Evolutionary conservation across 2,797 vertebrate genomes (phyloP).

Genomic region (Centropyge bicolor): DNA sequence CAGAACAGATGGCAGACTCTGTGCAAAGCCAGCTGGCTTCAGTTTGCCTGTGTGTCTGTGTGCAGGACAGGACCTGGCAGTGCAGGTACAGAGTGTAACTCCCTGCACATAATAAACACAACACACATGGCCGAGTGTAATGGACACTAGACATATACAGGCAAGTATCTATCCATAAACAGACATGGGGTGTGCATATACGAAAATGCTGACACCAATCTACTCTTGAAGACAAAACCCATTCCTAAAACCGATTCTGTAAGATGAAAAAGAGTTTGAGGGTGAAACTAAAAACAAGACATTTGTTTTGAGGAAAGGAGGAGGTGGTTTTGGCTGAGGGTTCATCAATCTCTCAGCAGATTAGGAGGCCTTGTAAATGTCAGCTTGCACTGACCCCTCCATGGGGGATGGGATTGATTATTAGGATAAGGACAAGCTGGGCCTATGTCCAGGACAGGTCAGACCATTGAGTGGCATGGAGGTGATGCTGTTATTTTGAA

Average conservation of each 20-base stretch:
- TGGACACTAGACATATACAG: constrained; percentile 57
- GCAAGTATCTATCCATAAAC: constrained; percentile 49
- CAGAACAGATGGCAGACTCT: constrained; percentile 82
- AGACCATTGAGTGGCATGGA: constrained; percentile 26
- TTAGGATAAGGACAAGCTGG: constrained; percentile 56
- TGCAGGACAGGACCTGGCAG: constrained; percentile 76
- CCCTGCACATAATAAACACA: constrained; percentile 74
- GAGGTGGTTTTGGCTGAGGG: constrained; percentile 46
- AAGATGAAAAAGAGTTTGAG: constrained; percentile 13
- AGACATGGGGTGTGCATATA: constrained; percentile 32
- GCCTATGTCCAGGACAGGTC: constrained; percentile 43
- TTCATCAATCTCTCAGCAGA: constrained; percentile 78
- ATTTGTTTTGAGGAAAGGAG: constrained; percentile 39
- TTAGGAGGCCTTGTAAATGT: constrained; percentile 80
- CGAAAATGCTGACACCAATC: constrained; percentile 46
- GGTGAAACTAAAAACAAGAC: constrained; percentile 49
- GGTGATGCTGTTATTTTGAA: not conserved
- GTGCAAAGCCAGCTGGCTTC: constrained; percentile 85
- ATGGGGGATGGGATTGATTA: constrained; percentile 61
- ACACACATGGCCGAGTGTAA: constrained; percentile 63
- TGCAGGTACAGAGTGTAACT: constrained; percentile 78
- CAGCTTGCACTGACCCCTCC: constrained; percentile 69
- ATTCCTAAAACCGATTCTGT: constrained; percentile 12
- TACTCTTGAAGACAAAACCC: constrained; percentile 27
- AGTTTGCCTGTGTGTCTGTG: constrained; percentile 79